These are phyloP conservation scores for Nothura maculosa DNA, from an alignment of 2,797 vertebrate species.

Conservation along the genomic window DNA sequence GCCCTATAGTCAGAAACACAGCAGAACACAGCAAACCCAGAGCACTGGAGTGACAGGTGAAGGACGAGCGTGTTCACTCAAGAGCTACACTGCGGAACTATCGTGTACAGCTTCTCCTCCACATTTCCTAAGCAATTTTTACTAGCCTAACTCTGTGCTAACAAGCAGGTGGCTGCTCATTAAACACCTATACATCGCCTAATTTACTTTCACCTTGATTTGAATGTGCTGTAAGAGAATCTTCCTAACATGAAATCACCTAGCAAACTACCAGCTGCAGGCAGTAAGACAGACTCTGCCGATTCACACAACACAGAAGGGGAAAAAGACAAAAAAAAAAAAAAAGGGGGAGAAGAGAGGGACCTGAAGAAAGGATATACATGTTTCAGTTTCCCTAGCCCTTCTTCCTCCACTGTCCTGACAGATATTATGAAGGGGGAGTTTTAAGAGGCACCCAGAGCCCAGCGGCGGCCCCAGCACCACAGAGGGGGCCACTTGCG, in stretches of 20 bases:
- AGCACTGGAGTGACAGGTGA: not conserved
- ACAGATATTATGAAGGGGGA: fast-evolving
- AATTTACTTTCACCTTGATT: not conserved
- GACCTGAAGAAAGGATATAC: fast-evolving
- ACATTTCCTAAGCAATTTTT: not conserved
- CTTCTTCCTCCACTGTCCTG: not conserved
- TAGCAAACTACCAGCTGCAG: fast-evolving
- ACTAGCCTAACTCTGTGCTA: not conserved
- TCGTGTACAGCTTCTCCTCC: not conserved
- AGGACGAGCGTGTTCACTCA: not conserved
- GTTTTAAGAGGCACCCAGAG: not conserved
- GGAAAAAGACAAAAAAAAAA: fast-evolving
- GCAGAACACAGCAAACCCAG: not conserved
- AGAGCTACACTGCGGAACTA: fast-evolving
- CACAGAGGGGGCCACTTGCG: too few relatives aligned
- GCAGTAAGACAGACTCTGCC: fast-evolving
- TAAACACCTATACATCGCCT: not conserved
- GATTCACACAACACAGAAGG: fast-evolving
- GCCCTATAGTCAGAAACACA: not conserved
- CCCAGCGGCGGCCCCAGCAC: fast-evolving
- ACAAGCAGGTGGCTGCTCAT: not conserved
- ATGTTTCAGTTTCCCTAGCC: not conserved
- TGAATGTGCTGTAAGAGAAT: fast-evolving
- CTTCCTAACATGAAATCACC: not conserved
- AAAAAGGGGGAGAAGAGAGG: not conserved